Evolutionary conservation across 30 jellyfish, hydroid and myxozoan genomes (phyloP).

Genomic region (Cassiopea xamachana): DNA sequence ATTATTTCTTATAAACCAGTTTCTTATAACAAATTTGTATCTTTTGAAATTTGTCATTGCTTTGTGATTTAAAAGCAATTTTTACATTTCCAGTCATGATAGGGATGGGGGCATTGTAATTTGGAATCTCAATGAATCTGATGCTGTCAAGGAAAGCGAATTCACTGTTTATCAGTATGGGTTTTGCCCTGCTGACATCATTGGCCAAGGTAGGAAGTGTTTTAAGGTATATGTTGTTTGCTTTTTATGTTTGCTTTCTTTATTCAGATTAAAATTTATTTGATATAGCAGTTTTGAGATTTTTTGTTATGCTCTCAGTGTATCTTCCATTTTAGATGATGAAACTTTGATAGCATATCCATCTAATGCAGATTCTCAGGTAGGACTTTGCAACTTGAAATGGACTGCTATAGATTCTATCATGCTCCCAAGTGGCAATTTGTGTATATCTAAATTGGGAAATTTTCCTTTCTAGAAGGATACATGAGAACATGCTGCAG

Average conservation of each 20-base stretch:
- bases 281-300: background rate
- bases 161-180: constrained; percentile 30
- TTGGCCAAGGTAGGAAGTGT: constrained; percentile 7
- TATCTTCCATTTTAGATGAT: constrained; percentile 12
- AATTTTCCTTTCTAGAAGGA: too few relatives aligned
- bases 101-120: constrained; percentile 43
- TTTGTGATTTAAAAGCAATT: background rate
- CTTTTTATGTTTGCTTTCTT: background rate
- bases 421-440: too few relatives aligned
- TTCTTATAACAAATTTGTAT: too few relatives aligned
- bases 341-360: constrained; percentile 30
- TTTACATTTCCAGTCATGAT: constrained; percentile 48
- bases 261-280: background rate
- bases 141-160: background rate
- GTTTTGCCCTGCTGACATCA: constrained; percentile 48
- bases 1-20: too few relatives aligned
- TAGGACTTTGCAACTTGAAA: background rate
- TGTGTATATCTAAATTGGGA: too few relatives aligned
- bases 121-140: constrained; percentile 33
- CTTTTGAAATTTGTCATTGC: background rate
- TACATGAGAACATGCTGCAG: too few relatives aligned
- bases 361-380: constrained; percentile 63
- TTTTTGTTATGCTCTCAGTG: background rate
- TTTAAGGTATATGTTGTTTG: background rate
- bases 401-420: too few relatives aligned